Percentiles rank a stretch among this genome's conserved stretches.
Evolutionary conservation across 2,888 invertebrate species (phyloP).

Genomic region (Dicyrtomina minuta): DNA sequence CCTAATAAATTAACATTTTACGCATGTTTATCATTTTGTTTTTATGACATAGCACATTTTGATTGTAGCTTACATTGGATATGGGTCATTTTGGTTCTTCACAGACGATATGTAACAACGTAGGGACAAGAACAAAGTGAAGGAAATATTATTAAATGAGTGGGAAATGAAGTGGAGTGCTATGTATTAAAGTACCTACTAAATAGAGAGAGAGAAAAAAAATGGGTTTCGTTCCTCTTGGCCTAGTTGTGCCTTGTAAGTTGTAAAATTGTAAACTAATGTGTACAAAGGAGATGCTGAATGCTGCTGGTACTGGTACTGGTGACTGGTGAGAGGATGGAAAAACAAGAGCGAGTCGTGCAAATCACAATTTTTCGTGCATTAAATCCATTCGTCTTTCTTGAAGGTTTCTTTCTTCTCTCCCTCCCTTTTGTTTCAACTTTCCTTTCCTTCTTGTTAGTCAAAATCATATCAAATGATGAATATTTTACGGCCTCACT

Average conservation of each 20-base stretch:
- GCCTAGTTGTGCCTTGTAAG: conserved; percentile 1
- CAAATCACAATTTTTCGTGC: conserved; percentile 11
- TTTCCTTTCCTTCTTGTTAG: neutral
- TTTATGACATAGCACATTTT: too few species aligned
- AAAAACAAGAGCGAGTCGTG: conserved; percentile 21
- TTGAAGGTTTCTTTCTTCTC: conserved; percentile 2
- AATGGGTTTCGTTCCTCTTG: conserved; percentile 13
- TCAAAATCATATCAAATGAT: too few species aligned
- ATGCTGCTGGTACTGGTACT: too few species aligned
- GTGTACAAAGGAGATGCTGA: too few species aligned
- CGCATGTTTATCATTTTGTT: too few species aligned
- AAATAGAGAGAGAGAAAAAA: neutral
- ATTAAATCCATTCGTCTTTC: conserved; percentile 11
- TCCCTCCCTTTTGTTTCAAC: neutral
- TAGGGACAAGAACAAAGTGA: too few species aligned
- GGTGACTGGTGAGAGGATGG: conserved; percentile 4
- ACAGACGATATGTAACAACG: too few species aligned
- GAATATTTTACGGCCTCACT: neutral
- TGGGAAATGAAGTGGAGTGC: neutral
- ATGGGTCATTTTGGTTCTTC: too few species aligned
- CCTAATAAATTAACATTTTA: too few species aligned
- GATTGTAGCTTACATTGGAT: too few species aligned
- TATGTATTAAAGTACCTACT: neutral
- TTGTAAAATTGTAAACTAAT: too few species aligned
- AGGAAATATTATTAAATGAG: neutral